Percentiles rank a stretch among this genome's conserved stretches.
Conservation (phyloP, 2,797 vertebrate species). For the Sebastes wilsoni region DNA sequence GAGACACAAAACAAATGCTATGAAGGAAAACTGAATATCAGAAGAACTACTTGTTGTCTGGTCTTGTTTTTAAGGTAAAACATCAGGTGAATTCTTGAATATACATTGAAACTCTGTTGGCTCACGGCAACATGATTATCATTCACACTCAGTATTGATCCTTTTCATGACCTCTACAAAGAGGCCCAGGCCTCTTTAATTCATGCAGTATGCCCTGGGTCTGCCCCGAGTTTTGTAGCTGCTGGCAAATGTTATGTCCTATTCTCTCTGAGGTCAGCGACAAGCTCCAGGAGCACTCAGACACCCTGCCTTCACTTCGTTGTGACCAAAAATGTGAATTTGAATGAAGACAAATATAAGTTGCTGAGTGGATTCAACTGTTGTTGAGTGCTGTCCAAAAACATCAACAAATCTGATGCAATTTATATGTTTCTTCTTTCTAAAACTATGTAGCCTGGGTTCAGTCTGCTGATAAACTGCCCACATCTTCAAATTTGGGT, state of each 20-base stretch:
- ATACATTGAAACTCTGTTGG: neutral
- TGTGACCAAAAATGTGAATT: neutral
- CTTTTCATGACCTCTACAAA: conserved; percentile 18
- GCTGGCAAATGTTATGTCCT: neutral
- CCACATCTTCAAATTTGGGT: neutral
- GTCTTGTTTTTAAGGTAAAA: neutral
- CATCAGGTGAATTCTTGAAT: neutral
- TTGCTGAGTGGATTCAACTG: neutral
- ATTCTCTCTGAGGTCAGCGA: neutral
- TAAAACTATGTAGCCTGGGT: neutral
- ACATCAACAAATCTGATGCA: neutral
- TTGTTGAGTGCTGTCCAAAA: neutral
- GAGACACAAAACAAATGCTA: neutral
- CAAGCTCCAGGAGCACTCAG: neutral
- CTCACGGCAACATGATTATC: conserved; percentile 19
- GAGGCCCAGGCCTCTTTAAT: conserved; percentile 25
- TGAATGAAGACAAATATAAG: neutral
- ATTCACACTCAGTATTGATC: conserved; percentile 2
- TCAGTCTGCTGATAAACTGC: neutral
- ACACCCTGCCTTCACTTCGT: neutral
- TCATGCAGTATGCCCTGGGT: conserved; percentile 6
- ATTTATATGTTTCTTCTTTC: neutral
- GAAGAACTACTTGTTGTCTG: neutral
- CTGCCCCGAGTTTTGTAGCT: conserved; percentile 9
- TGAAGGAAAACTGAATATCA: neutral